Evolutionary conservation across 2,888 invertebrate genomes (phyloP).

Genomic region (Melolontha melolontha): DNA sequence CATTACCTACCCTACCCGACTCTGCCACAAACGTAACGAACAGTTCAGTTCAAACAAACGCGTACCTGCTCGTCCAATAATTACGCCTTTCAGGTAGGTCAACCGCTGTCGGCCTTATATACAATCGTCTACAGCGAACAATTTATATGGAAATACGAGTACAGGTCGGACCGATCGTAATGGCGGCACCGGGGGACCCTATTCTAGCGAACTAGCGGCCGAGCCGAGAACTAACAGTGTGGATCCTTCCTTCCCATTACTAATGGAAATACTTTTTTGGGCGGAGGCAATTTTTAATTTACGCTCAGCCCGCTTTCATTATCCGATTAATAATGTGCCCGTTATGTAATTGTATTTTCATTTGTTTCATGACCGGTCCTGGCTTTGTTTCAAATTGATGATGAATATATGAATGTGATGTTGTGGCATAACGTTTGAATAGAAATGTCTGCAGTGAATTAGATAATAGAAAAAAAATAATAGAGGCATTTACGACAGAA

Average conservation of each 20-base stretch:
- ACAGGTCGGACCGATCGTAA: not conserved
- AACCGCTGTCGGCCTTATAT: not conserved
- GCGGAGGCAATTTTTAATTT: conserved; percentile 22
- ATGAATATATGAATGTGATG: conserved; percentile 2
- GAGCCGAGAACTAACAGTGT: too few relatives aligned
- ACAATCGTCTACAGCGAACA: conserved; percentile 6
- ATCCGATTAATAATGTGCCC: conserved; percentile 27
- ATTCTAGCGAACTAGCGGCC: not conserved
- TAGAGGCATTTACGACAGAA: too few relatives aligned
- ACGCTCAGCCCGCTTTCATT: conserved; percentile 26
- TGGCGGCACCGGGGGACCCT: not conserved
- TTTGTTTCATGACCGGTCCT: conserved; percentile 17
- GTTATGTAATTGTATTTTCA: conserved; percentile 29
- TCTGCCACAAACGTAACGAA: not conserved
- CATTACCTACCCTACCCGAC: too few relatives aligned
- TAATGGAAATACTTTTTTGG: not conserved
- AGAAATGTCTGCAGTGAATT: too few relatives aligned
- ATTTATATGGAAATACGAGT: conserved; percentile 25
- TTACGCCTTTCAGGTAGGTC: conserved; percentile 17
- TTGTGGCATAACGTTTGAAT: too few relatives aligned
- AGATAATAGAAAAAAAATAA: too few relatives aligned
- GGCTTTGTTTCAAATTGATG: not conserved
- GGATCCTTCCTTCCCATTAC: too few relatives aligned
- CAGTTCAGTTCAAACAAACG: not conserved
- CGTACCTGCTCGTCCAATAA: not conserved